phyloP scores from a whole-genome alignment of 2,113 vertebrate genomes.

The Urocitellus parryii region DNA sequence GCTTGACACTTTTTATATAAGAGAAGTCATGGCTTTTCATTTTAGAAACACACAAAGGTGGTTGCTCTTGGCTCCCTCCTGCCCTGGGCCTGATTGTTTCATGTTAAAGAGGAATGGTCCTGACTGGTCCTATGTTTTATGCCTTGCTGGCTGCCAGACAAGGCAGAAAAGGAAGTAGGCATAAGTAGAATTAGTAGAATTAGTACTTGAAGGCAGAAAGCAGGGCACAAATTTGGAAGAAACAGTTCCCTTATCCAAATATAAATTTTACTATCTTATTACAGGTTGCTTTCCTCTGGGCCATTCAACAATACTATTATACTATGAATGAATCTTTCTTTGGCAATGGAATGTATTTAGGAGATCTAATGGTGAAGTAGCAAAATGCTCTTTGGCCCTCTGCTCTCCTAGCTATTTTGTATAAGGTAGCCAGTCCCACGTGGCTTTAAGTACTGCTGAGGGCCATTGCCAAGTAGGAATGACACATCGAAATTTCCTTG shows the following conservation, averaged over 20 bases:
- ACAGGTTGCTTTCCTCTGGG: neutral
- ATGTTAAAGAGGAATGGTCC: neutral
- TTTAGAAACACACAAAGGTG: constrained; percentile 47
- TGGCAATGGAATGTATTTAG: constrained; percentile 15
- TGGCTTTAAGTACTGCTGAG: constrained; percentile 19
- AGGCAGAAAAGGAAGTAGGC: neutral
- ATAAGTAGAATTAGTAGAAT: neutral
- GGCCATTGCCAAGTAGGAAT: too few relatives aligned
- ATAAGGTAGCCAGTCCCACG: neutral
- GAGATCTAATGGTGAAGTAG: neutral
- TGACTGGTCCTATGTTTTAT: constrained; percentile 26
- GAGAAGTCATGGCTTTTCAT: constrained; percentile 41
- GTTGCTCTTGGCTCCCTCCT: neutral
- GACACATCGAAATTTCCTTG: too few relatives aligned
- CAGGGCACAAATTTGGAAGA: neutral
- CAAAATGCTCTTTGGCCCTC: constrained; percentile 16
- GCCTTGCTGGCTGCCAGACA: neutral
- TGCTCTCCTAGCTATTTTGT: neutral
- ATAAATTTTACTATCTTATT: neutral
- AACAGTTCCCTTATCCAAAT: neutral
- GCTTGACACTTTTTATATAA: constrained; percentile 56
- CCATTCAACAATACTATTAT: neutral
- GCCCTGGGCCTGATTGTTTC: neutral
- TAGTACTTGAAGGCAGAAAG: neutral
- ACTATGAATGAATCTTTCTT: neutral